A percentile compares a stretch with the other conserved stretches of the same genome.
These are phyloP conservation scores for Boulengeromyrus knoepffleri DNA, from an alignment of 2,113 vertebrate species.

Conservation along the genomic window DNA sequence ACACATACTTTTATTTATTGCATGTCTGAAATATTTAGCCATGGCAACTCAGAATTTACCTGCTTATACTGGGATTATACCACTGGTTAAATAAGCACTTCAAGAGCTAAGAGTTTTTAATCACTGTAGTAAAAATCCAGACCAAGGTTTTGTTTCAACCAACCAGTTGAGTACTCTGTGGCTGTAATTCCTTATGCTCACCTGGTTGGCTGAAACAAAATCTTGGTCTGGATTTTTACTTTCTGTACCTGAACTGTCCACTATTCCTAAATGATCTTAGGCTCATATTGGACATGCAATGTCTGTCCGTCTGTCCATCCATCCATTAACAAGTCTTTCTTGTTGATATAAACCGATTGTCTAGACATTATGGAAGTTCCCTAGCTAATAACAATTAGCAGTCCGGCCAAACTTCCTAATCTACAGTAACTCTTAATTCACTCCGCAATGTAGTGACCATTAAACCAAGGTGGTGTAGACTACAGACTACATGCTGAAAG, in stretches of 20 bases:
- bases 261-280: not conserved
- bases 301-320: not conserved
- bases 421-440: not conserved
- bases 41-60: not conserved
- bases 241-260: not conserved
- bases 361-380: not conserved
- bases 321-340: not conserved
- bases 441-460: not conserved
- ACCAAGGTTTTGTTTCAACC: not conserved
- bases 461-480: not conserved
- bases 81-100: not conserved
- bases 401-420: not conserved
- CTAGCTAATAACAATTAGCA: not conserved
- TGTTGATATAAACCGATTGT: not conserved
- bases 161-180: not conserved
- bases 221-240: not conserved
- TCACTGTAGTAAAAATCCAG: not conserved
- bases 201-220: not conserved
- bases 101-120: not conserved
- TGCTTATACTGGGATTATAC: not conserved
- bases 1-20: not conserved
- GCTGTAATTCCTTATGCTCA: not conserved
- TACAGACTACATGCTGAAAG: not conserved
- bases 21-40: not conserved
- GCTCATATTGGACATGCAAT: not conserved